Percentiles rank a stretch among this genome's conserved stretches.
Conservation (phyloP, 1,140 invertebrate species). For the Drosophila leontia region DNA sequence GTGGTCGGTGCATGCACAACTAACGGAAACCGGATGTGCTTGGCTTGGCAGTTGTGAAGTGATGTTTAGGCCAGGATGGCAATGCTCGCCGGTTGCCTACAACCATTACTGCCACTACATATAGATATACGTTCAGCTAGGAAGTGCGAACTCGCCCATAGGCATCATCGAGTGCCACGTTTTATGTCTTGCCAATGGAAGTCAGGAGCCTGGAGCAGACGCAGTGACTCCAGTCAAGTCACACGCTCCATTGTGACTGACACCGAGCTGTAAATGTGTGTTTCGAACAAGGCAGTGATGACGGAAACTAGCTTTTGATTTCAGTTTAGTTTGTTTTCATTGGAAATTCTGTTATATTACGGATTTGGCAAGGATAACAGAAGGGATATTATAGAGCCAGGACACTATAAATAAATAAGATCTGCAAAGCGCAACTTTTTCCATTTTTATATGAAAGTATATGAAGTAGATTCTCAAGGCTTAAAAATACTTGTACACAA, state of each 20-base stretch:
- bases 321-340: not conserved
- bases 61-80: conserved; percentile 70
- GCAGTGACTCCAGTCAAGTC: conserved; percentile 44
- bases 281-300: conserved; percentile 11
- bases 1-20: conserved; percentile 53
- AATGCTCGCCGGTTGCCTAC: conserved; percentile 25
- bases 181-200: conserved; percentile 76
- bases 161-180: conserved; percentile 81
- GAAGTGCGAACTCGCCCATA: conserved; percentile 73
- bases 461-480: too few species aligned
- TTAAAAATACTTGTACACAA: too few species aligned
- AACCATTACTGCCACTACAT: conserved; percentile 23
- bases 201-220: conserved; percentile 34
- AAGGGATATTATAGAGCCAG: not conserved
- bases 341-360: not conserved
- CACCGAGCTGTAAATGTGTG: conserved; percentile 8
- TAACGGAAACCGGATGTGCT: conserved; percentile 82
- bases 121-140: not conserved
- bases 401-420: not conserved
- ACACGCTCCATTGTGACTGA: conserved; percentile 14
- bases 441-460: too few species aligned
- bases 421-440: too few species aligned
- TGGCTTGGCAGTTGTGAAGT: conserved; percentile 80
- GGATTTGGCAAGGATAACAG: not conserved
- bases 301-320: not conserved